Evolutionary conservation across 2,888 invertebrate genomes (phyloP), one percentile per base, ranked within the genome.

Genomic region (Drosophila nigricruria): DNA sequence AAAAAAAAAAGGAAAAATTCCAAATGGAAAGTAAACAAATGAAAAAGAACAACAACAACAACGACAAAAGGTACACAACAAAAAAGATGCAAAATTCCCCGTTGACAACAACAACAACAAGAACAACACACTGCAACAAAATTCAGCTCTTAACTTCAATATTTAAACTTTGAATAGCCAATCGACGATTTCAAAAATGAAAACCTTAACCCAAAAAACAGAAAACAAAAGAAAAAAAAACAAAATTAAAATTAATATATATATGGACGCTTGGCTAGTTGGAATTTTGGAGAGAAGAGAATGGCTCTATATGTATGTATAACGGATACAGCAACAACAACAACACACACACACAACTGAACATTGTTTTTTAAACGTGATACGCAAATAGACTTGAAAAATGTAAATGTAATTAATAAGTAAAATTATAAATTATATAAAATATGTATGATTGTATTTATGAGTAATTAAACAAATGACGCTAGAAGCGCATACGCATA

Each of bases 351-450:
- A 80, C 84, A 90, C 78, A 84, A 88, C 85, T 84, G 88, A 88
- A 79, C 81, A 89, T 90, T 91, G 88, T 89, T 86, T 83, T 77
- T 64, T 80, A 85, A 87, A 87, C 86, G 87, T 87, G 87, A 87
- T 87, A 87, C 86, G 87, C 88, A 89, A 89, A 88, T 89, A 87
- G 87, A 87, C 87, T 87, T 87, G 82, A 81, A 88, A 85, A 85
- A 84, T 82, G 47, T 36, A 58, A 82, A 88, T 85, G 75, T 87
- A 88, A 85, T 81, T 87, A 72, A 88, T 85, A 88, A 84, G 87
- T 83, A 86, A 84, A 86, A 88, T 81, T 88, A 83, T 81, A 86
- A 84, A 83, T 86, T 83, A 82, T 84, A 78, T 78, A 76, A 78
- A 66, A 74, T 79, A 78, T 79, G 79, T 79, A 78, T 61, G 71